Evolutionary conservation across 2,113 vertebrate genomes (phyloP), one percentile per base, ranked within the genome.

Genomic region (Mormyrus lacerda): DNA sequence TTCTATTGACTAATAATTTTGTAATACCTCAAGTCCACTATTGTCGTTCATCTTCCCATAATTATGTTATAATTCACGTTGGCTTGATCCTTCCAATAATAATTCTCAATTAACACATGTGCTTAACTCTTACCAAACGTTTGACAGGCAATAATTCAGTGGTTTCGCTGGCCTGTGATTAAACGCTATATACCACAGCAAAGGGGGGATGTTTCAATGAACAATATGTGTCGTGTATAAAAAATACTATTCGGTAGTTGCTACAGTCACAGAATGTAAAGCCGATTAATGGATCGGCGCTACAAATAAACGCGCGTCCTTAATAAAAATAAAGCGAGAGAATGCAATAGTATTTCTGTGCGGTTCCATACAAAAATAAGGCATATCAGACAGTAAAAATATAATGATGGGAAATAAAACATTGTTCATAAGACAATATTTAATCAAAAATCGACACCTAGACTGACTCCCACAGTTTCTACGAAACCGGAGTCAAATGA

Each of bases 101-200:
- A 88, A 84, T 88, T 90, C 73, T 83, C 89, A 90, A 90, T 90
- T 90, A 88, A 90, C 87, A 90, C 51, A 88, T 79, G 55, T 90
- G 76, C 76, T 88, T 88, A 27, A 88, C 84, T 51, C 53, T 88
- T 47, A 88, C 79, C 87, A 69, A 51, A 35, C 39, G 44, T 50
- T 90, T 88, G 47, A 87, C 90, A 85, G 82, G 83, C 51, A 69
- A 90, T 85, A 88, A 85, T 85, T 90, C 45, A 85, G 87, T 90
- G 69, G 85, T 88, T 84, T 76, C 42, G 51, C 88, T 88, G 61
- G 73, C 51, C 76, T 50, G 69, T 79, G 73, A 90, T 90, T 87
- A 88, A 90, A 83, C 73, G 79, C 79, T 45, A 15, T 83, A 84
- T 83, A 88, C 86, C 50, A 83, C 89, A 87, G 24, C 82, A 84